Evolutionary conservation across 2,797 vertebrate genomes (phyloP).

Genomic region (Chelonia mydas): DNA sequence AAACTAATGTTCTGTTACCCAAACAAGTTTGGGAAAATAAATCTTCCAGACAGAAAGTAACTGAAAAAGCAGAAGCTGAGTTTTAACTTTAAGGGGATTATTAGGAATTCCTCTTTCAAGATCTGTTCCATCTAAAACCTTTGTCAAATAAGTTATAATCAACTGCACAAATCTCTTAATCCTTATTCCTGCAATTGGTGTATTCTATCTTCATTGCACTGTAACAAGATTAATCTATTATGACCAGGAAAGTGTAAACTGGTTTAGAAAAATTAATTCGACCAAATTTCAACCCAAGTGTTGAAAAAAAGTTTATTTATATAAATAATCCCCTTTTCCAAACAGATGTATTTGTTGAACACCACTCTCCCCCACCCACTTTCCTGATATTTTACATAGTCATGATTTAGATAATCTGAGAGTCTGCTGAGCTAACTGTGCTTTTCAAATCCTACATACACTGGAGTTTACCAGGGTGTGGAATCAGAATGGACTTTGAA

Average conservation of each 20-base stretch:
- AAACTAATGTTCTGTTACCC: neutral
- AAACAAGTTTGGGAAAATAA: neutral
- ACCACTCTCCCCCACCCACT: rapidly evolving
- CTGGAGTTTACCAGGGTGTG: neutral
- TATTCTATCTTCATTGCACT: neutral
- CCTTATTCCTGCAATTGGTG: neutral
- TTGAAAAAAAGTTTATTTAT: neutral
- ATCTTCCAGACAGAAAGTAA: neutral
- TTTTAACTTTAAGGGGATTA: neutral
- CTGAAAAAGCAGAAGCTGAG: neutral
- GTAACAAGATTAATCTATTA: neutral
- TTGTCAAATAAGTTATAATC: neutral
- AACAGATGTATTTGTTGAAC: neutral
- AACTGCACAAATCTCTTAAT: neutral
- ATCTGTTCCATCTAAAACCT: neutral
- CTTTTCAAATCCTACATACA: neutral
- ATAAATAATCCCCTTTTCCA: neutral
- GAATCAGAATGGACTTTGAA: neutral
- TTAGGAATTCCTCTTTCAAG: neutral
- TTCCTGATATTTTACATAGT: neutral
- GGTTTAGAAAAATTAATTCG: neutral
- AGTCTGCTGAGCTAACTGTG: neutral
- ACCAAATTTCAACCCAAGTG: neutral
- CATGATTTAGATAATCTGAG: neutral
- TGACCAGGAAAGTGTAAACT: neutral